Conservation (phyloP, 2,797 vertebrate species). For the Enteromius radiatus region DNA sequence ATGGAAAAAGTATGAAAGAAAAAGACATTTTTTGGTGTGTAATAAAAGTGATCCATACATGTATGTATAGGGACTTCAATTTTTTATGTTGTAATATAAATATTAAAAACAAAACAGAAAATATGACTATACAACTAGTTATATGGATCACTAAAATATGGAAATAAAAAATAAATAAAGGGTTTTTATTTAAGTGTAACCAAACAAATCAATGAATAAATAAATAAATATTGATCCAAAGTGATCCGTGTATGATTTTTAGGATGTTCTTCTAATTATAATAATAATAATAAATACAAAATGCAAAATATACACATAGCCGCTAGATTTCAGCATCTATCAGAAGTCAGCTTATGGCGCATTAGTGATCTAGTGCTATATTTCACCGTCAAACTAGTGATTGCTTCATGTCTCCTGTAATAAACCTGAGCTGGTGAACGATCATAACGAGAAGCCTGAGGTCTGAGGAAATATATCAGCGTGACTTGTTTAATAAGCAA, state of each 20-base stretch:
- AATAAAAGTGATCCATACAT: neutral
- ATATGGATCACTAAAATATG: neutral
- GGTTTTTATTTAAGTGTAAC: neutral
- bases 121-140: neutral
- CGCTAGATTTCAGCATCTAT: neutral
- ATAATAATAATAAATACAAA: too few species aligned
- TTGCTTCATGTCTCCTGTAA: neutral
- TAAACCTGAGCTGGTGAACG: conserved; percentile 26
- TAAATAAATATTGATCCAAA: neutral
- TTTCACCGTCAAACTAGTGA: neutral
- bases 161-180: neutral
- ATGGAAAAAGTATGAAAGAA: neutral
- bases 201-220: neutral
- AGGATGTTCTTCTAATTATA: too few species aligned
- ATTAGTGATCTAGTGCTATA: neutral
- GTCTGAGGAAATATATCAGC: conserved; percentile 67
- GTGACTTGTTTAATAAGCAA: conserved; percentile 74
- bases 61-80: neutral
- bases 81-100: too few species aligned
- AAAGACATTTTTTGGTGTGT: neutral
- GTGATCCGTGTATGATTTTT: neutral
- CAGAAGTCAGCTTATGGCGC: neutral
- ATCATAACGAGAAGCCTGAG: conserved; percentile 50
- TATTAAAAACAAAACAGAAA: neutral
- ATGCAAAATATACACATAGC: neutral